A percentile compares a stretch with the other conserved stretches of the same genome.
Conservation (phyloP, 2,797 vertebrate species). For the Tragelaphus eurycerus region DNA sequence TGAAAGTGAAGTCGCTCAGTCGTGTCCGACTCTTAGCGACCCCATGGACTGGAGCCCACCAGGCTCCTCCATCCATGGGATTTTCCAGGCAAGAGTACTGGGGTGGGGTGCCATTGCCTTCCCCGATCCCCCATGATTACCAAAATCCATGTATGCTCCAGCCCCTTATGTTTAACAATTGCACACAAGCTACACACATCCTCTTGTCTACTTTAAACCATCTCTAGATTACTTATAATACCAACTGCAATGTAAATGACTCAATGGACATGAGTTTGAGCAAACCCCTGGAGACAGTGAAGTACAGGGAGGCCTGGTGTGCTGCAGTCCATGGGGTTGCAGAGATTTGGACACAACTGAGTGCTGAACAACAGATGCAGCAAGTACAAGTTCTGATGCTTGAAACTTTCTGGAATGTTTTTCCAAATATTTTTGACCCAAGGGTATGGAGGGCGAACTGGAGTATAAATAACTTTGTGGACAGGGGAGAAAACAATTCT, state of each 20-base stretch:
- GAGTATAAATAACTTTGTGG: neutral
- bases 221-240: neutral
- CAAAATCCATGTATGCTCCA: too few relatives aligned
- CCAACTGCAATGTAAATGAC: neutral
- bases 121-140: fast-evolving
- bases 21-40: too few relatives aligned
- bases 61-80: too few relatives aligned
- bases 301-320: neutral
- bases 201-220: neutral
- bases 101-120: too few relatives aligned
- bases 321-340: neutral
- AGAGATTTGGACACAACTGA: neutral
- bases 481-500: neutral
- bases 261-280: neutral
- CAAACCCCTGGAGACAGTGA: neutral
- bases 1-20: too few relatives aligned
- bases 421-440: neutral
- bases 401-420: neutral
- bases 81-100: neutral
- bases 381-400: neutral
- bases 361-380: neutral
- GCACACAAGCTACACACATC: too few relatives aligned
- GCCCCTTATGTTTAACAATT: too few relatives aligned
- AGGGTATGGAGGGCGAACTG: neutral
- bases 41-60: too few relatives aligned